Evolutionary conservation across 2,113 vertebrate genomes (phyloP).

Genomic region (Ophiodon elongatus): DNA sequence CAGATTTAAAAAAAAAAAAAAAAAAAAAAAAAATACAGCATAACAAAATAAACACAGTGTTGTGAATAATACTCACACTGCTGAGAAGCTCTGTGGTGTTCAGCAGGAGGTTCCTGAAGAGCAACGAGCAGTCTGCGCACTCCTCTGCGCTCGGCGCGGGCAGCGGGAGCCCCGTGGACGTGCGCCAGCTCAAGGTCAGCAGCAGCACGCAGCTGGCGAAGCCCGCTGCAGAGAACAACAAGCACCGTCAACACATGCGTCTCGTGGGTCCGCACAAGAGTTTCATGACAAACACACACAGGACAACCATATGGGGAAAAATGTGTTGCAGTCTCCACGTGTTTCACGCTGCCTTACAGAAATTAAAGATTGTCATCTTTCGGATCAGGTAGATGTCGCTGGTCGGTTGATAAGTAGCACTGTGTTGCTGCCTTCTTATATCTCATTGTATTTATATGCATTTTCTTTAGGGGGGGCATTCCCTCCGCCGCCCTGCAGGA

Average conservation of each 20-base stretch:
- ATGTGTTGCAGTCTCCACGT: not conserved
- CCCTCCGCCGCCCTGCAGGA: conserved; percentile 13
- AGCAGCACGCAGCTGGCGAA: conserved; percentile 53
- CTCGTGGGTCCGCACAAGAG: not conserved
- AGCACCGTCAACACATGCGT: not conserved
- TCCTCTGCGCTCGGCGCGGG: not conserved
- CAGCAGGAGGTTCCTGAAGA: conserved; percentile 55
- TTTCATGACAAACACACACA: not conserved
- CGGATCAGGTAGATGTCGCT: conserved; percentile 8
- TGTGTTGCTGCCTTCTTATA: conserved; percentile 1
- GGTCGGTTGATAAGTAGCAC: not conserved
- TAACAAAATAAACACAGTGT: no score
- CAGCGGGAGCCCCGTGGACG: conserved; percentile 34
- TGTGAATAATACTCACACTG: conserved; percentile 57
- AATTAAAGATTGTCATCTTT: conserved; percentile 49
- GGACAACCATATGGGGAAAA: not conserved
- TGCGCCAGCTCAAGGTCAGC: conserved; percentile 29
- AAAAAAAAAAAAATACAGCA: not conserved
- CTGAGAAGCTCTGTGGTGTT: conserved; percentile 19
- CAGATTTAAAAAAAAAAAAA: not conserved
- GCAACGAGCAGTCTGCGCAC: not conserved
- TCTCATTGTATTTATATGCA: conserved; percentile 43
- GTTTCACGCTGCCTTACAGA: conserved; percentile 63
- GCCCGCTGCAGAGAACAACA: conserved; percentile 42
- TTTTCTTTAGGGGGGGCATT: conserved; percentile 28